A percentile compares a stretch with the other conserved stretches of the same genome.
These are phyloP conservation scores for Calypte anna DNA, from an alignment of 2,113 vertebrate genomes.

Conservation along the genomic window DNA sequence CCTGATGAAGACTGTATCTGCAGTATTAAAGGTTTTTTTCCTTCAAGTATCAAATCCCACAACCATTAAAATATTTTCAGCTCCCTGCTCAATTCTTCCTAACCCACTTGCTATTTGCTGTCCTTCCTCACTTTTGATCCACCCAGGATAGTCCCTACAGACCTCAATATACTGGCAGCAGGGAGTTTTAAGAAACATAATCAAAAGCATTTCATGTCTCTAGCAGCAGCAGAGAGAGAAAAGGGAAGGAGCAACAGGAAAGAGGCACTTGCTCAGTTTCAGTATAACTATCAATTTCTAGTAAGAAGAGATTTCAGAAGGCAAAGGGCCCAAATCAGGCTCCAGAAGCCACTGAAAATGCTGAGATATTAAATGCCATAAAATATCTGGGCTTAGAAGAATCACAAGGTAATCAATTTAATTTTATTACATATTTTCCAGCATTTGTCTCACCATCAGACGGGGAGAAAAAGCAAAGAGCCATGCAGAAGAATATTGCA, in stretches of 20 bases:
- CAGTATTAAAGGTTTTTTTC: conserved; percentile 25
- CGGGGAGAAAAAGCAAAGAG: background rate
- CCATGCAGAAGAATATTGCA: background rate
- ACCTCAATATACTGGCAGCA: background rate
- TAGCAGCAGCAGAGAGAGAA: background rate
- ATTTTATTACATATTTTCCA: background rate
- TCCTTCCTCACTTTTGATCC: background rate
- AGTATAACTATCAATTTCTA: background rate
- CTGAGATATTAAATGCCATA: background rate
- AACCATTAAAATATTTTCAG: conserved; percentile 30
- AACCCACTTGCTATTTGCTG: background rate
- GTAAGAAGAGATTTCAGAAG: background rate
- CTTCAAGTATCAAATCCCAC: conserved; percentile 20
- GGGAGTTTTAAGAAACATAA: background rate
- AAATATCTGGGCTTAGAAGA: background rate
- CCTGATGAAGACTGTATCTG: conserved; percentile 4
- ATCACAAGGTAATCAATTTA: background rate
- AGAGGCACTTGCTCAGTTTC: background rate
- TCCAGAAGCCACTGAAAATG: background rate
- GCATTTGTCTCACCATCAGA: background rate
- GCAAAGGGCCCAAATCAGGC: background rate
- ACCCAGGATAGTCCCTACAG: background rate
- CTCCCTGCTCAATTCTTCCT: background rate
- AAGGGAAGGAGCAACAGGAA: background rate
- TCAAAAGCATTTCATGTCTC: background rate